Evolutionary conservation across 2,888 invertebrate genomes (phyloP), one percentile per base, ranked within the genome.

Genomic region (Caenorhabditis sp.): DNA sequence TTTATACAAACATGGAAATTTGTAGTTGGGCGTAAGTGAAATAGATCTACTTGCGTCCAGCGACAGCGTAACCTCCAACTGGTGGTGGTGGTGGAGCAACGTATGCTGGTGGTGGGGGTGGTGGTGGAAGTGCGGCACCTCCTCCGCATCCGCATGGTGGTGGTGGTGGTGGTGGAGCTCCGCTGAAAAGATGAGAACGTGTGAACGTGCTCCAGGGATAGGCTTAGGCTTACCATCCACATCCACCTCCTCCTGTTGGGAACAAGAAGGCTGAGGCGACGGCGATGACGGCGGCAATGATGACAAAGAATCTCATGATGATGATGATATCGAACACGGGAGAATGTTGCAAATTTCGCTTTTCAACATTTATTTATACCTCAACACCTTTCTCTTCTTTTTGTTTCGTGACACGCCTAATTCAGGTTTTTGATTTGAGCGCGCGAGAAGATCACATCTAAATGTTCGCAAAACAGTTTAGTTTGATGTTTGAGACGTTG

Each of bases 91-190:
- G 74, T 62, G 74, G 69, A 53, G 73, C 62, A 64, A 66, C 76
- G 61, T 61, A 68, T 31, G 57, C 27, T 10, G 55, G 12, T 55
- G 55, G 55, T 26, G 55, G 55, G 24, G 55, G 69, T 69, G 69
- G 69, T 62, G 73, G 69, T 62, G 69, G 73, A 62, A 69, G 75
- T 62, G 70, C 71, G 58, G 77, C 66, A 66, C 67, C 70, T 21
- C 72, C 78, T 57, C 76, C 78, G 73, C 78, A 73, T 62, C 78
- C 76, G 62, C 78, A 76, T 57, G 69, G 67, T 58, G 78, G 78
- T 66, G 78, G 76, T 70, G 76, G 76, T 70, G 76, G 76, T 69
- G 76, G 76, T 65, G 76, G 76, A 63, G 76, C 54, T 37, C 69
- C 68, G 14, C 43, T 43, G 14, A 43, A 43, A 43, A 10, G 14